Conservation (phyloP, 2,113 vertebrate genomes). For the Vimba vimba region DNA sequence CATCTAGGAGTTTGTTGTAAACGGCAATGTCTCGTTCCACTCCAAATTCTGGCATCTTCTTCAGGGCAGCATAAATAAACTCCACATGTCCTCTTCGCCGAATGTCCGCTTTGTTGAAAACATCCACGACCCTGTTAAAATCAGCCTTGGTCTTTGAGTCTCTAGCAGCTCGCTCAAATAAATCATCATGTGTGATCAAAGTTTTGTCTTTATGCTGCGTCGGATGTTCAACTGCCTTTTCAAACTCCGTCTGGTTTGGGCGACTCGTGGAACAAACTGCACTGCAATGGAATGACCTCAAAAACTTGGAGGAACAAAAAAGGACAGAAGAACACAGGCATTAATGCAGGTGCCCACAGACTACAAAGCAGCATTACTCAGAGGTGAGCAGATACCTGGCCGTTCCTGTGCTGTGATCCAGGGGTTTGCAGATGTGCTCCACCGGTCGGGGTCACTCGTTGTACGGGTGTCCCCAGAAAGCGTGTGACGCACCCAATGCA, state of each 20-base stretch:
- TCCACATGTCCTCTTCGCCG: conserved; percentile 85
- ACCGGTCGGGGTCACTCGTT: background rate
- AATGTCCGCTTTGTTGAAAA: conserved; percentile 74
- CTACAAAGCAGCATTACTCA: background rate
- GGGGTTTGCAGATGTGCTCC: conserved; percentile 5
- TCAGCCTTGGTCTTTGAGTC: conserved; percentile 73
- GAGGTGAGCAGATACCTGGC: conserved; percentile 60
- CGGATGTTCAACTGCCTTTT: conserved; percentile 13
- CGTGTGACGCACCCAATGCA: conserved; percentile 30
- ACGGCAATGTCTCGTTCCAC: conserved; percentile 81
- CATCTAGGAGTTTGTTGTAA: conserved; percentile 86
- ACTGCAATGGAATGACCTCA: conserved; percentile 64
- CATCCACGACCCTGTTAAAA: conserved; percentile 75
- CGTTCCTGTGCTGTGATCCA: conserved; percentile 1
- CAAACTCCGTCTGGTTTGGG: conserved; percentile 12
- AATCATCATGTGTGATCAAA: conserved; percentile 65
- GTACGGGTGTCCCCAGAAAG: conserved; percentile 28
- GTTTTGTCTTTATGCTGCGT: conserved; percentile 29
- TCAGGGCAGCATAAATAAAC: conserved; percentile 87
- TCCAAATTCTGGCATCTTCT: conserved; percentile 84
- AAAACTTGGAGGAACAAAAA: conserved; percentile 41
- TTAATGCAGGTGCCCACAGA: background rate
- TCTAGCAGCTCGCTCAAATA: conserved; percentile 70
- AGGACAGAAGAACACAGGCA: background rate
- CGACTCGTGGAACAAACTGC: conserved; percentile 38